Conservation (phyloP, 2,888 invertebrate genomes). For the Cantharis nigra region DNA sequence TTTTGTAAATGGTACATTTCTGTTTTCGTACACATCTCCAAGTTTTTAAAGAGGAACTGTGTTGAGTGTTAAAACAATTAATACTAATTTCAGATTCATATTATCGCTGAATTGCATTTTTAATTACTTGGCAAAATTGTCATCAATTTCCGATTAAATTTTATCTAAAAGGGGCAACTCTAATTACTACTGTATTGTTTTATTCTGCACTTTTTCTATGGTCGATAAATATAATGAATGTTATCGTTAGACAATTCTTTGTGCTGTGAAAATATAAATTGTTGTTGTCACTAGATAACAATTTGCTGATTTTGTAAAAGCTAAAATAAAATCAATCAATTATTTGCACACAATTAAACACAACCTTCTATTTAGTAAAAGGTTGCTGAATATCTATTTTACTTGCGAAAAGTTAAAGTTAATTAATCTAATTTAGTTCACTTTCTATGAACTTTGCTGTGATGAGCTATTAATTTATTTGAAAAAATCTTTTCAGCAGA, state of each 20-base stretch:
- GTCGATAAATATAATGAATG: background rate
- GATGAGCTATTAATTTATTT: background rate
- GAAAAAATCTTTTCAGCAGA: background rate
- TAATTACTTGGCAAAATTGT: background rate
- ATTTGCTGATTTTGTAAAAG: background rate
- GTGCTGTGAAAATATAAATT: background rate
- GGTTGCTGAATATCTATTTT: background rate
- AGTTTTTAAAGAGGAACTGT: background rate
- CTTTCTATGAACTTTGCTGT: background rate
- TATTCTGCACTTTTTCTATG: background rate
- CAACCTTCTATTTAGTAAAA: background rate
- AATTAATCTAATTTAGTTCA: background rate
- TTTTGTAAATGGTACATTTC: background rate
- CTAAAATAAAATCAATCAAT: conserved; percentile 1
- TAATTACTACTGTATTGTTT: background rate
- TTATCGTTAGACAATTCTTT: conserved; percentile 1
- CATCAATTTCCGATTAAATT: background rate
- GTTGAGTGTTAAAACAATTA: no score
- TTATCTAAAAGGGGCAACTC: background rate
- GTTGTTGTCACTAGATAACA: background rate
- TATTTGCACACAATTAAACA: conserved; percentile 1
- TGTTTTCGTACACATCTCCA: background rate
- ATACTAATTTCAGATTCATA: background rate
- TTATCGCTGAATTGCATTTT: background rate
- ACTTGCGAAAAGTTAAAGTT: background rate